Evolutionary conservation across 2,797 vertebrate genomes (phyloP).

Genomic region (Manis crassicaudata): DNA sequence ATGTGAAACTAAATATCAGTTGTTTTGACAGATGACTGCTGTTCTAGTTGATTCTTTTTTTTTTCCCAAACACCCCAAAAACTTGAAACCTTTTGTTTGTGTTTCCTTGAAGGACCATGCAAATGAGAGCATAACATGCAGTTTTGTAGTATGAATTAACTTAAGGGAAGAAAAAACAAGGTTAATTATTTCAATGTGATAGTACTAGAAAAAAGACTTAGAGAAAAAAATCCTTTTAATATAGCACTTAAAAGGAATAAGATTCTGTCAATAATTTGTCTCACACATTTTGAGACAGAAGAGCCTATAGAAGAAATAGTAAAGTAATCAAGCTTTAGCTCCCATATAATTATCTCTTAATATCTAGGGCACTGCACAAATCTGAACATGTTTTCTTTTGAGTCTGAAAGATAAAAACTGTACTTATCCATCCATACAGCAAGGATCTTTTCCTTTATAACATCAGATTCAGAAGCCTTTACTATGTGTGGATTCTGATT

Average conservation of each 20-base stretch:
- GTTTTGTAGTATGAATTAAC: not conserved
- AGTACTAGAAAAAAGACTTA: not conserved
- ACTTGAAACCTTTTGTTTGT: slow-evolving; percentile 1
- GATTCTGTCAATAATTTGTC: not conserved
- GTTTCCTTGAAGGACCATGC: slow-evolving; percentile 10
- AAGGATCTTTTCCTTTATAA: not conserved
- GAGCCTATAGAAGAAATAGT: not conserved
- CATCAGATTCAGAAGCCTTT: not conserved
- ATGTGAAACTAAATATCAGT: slow-evolving; percentile 57
- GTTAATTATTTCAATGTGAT: slow-evolving; percentile 27
- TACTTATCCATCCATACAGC: not conserved
- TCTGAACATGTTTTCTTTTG: not conserved
- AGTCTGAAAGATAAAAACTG: not conserved
- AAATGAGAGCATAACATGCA: not conserved
- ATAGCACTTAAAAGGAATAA: not conserved
- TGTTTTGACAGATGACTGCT: slow-evolving; percentile 52
- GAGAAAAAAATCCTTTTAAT: not conserved
- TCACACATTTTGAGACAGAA: not conserved
- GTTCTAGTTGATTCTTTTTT: not conserved
- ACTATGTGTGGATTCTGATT: not conserved
- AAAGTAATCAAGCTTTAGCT: not conserved
- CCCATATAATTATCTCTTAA: not conserved
- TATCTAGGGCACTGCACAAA: not conserved
- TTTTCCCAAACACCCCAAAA: not conserved
- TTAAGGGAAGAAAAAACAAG: not conserved